Base-by-base conservation (phyloP, 2,797 vertebrate species). In the Coregonus sp. region DNA sequence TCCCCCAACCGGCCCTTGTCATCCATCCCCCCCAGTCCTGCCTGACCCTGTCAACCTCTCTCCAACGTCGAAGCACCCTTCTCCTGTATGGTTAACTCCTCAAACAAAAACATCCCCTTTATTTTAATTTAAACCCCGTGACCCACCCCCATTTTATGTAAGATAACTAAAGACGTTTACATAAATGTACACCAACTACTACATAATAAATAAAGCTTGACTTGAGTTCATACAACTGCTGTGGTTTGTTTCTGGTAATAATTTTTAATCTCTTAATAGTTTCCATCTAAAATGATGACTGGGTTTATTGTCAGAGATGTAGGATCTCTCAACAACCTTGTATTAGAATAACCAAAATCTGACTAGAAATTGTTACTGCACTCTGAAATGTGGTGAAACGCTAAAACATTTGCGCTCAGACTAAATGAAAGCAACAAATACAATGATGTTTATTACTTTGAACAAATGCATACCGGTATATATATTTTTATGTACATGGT, bases 201-300 rank as follows among this genome's bases (percentile, higher is more conserved):
- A 75, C 79, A 84, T 88, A 94, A 94, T 94, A 94, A 94, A 95
- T 94, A 95, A 95, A 95, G 91, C 92, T 90, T 91, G 85, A 91
- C 78, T 87, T 90, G 86, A 92, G 76, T 89, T 90, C 93, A 93
- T 89, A 66, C 74, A 83, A 35, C 18, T 47, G 9, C 52, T 37
- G 31, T 61, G 56, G 35, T 12, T 33, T 47, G n/a, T 59, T 74
- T 29, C 70, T 72, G 40, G 20, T 52, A 66, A 12, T 66, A 3
- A 29, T 66, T 20, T 20, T 15, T 11, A 2, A 47, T 47, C 40
- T 47, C 9, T 11, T 12, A 47, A 66, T 33, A 14, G 14, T 29
- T 6, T 66, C 29, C 14, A 1, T 33, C 63, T 66, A 66, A 35
- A 16, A 47, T 47, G 1, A 6, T 67, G 14, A 2, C 31, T 16